Percentiles rank a stretch among this genome's conserved stretches.
phyloP scores from a whole-genome alignment of 2,113 vertebrate genomes.

The Engraulis encrasicolus region DNA sequence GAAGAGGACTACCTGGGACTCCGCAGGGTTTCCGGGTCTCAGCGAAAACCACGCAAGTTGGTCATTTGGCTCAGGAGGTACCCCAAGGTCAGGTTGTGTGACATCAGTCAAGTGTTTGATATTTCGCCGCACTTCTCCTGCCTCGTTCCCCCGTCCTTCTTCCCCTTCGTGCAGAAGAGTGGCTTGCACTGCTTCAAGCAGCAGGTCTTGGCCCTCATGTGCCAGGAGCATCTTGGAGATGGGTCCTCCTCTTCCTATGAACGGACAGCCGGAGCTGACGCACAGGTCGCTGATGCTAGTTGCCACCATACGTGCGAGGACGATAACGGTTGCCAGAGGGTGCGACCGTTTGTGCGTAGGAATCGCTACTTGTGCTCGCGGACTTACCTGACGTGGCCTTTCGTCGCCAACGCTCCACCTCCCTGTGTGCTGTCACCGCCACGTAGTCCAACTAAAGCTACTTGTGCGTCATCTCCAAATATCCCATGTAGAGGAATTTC shows the following conservation, averaged over 20 bases:
- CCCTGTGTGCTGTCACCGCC: background rate
- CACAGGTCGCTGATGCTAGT: no score
- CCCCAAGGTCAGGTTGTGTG: background rate
- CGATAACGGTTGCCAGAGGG: background rate
- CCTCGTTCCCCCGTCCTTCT: background rate
- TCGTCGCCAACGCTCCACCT: background rate
- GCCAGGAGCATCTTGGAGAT: background rate
- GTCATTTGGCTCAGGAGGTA: background rate
- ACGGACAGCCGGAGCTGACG: background rate
- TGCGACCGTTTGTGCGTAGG: background rate
- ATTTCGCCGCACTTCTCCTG: background rate
- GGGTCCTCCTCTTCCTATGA: background rate
- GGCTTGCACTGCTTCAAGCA: conserved; percentile 9
- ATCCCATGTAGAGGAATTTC: no score
- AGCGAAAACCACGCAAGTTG: background rate
- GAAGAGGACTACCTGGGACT: background rate
- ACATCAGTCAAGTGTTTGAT: background rate
- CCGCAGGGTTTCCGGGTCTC: background rate
- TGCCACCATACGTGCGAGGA: background rate
- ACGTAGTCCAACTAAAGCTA: background rate
- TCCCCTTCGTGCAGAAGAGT: background rate
- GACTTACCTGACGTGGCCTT: conserved; percentile 1
- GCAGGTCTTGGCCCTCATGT: conserved; percentile 5
- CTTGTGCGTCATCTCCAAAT: background rate
- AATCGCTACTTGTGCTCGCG: background rate